A percentile compares a stretch with the other conserved stretches of the same genome.
These are phyloP conservation scores for Hylaeus volcanicus DNA, from an alignment of 1,140 invertebrate genomes.

Conservation along the genomic window DNA sequence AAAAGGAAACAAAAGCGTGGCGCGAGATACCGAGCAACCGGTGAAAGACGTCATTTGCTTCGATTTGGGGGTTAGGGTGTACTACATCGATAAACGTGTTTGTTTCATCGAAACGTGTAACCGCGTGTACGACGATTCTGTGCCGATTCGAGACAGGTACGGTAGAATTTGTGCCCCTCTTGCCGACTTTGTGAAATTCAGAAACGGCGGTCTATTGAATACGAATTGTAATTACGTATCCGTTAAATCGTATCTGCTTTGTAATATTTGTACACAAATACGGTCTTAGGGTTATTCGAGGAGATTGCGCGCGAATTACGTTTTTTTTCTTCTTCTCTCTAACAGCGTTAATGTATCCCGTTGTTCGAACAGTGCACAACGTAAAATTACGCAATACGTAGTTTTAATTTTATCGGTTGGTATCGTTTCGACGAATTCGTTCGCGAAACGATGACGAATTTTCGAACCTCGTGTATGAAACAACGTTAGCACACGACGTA, in stretches of 20 bases:
- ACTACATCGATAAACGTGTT: constrained; percentile 13
- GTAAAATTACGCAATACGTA: not conserved
- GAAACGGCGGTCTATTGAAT: too few relatives aligned
- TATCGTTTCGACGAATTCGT: not conserved
- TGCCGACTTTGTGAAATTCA: not conserved
- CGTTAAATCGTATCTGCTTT: constrained; percentile 5
- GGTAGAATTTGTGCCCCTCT: not conserved
- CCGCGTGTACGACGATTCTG: not conserved
- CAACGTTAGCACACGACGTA: constrained; percentile 30
- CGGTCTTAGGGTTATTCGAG: not conserved
- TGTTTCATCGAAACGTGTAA: constrained; percentile 18
- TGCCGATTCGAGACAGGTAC: not conserved
- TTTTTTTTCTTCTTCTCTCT: not conserved
- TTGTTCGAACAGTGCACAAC: not conserved
- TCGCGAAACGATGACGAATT: not conserved
- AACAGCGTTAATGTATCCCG: not conserved
- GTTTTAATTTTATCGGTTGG: not conserved
- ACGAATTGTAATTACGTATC: not conserved
- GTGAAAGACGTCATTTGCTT: constrained; percentile 34
- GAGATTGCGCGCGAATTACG: not conserved
- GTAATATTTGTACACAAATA: not conserved
- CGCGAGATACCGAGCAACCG: constrained; percentile 22
- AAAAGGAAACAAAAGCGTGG: not conserved
- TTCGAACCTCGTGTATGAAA: constrained; percentile 17
- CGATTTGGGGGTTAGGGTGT: constrained; percentile 31